phyloP scores from a whole-genome alignment of 2,888 invertebrate genomes.

The Scaeva pyrastri region DNA sequence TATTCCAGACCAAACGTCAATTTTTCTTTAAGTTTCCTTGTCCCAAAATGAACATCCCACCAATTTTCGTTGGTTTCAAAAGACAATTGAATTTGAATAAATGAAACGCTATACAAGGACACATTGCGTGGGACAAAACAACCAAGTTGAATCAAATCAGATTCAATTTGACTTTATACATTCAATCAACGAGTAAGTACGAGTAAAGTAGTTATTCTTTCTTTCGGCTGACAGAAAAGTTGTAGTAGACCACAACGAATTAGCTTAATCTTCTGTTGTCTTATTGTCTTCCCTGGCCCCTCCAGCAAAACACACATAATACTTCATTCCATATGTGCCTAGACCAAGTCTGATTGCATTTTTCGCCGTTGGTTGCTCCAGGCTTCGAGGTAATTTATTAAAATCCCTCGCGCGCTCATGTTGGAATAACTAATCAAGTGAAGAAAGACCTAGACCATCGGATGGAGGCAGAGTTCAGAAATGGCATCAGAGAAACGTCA shows the following conservation, averaged over 20 bases:
- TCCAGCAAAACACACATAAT: constrained; percentile 24
- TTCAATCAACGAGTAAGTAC: constrained; percentile 68
- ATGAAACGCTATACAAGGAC: background rate
- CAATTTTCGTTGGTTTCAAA: background rate
- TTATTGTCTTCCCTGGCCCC: constrained; percentile 4
- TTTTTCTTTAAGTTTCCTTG: background rate
- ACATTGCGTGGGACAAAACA: constrained; percentile 49
- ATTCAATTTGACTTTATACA: constrained; percentile 58
- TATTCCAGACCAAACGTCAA: too few species aligned
- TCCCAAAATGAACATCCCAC: background rate
- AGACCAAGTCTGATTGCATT: constrained; percentile 74
- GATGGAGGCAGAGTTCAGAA: constrained; percentile 14
- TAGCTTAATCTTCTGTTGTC: constrained; percentile 39
- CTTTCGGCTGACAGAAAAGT: background rate
- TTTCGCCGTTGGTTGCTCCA: constrained; percentile 36
- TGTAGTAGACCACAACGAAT: constrained; percentile 34
- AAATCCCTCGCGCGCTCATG: constrained; percentile 60
- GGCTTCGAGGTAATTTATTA: constrained; percentile 61
- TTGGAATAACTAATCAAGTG: constrained; percentile 74
- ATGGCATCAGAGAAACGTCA: constrained; percentile 20
- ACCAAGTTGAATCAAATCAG: constrained; percentile 51
- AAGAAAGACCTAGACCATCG: background rate
- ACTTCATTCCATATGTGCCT: constrained; percentile 34
- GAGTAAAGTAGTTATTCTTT: background rate
- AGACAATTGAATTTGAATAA: constrained; percentile 15